Percentiles rank a stretch among this genome's conserved stretches.
phyloP scores from a whole-genome alignment of 2,113 vertebrate genomes.

The Podarcis raffonei region DNA sequence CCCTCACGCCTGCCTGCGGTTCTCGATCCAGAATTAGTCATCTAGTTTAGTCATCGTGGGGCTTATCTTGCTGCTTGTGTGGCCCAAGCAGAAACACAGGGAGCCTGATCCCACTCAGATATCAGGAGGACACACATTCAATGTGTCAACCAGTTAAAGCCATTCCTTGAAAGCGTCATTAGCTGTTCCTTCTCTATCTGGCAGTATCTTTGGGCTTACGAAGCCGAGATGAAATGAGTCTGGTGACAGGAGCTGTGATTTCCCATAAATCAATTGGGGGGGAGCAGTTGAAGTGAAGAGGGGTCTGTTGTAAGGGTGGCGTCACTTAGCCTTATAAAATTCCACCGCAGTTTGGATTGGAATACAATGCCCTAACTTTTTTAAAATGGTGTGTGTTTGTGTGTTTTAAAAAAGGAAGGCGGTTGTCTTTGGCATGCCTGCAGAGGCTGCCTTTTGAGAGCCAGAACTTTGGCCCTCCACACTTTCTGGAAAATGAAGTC shows the following conservation, averaged over 20 bases:
- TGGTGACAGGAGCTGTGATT: slow-evolving; percentile 52
- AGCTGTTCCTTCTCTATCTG: slow-evolving; percentile 54
- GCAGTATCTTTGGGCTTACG: slow-evolving; percentile 58
- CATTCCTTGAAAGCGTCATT: slow-evolving; percentile 59
- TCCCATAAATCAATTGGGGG: slow-evolving; percentile 5
- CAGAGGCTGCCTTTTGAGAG: not conserved
- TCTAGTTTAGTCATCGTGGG: slow-evolving; percentile 68
- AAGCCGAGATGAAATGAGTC: slow-evolving; percentile 36
- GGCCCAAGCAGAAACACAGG: slow-evolving; percentile 56
- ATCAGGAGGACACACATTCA: slow-evolving; percentile 48
- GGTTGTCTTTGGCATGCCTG: not conserved
- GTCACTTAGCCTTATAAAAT: slow-evolving; percentile 9
- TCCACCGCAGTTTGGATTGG: accelerated
- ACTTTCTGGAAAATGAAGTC: not conserved
- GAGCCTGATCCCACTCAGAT: slow-evolving; percentile 60
- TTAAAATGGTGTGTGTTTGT: not conserved
- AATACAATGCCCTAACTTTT: not conserved
- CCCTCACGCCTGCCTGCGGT: slow-evolving; percentile 50
- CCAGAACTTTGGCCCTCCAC: accelerated
- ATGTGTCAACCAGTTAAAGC: slow-evolving; percentile 48
- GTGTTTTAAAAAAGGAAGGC: not conserved
- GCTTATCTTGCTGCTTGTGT: slow-evolving; percentile 70
- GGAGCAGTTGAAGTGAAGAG: not conserved
- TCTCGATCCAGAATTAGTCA: slow-evolving; percentile 66
- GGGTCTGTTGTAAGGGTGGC: not conserved